These are phyloP conservation scores for Limanda limanda DNA, from an alignment of 2,113 vertebrate genomes.

Conservation along the genomic window DNA sequence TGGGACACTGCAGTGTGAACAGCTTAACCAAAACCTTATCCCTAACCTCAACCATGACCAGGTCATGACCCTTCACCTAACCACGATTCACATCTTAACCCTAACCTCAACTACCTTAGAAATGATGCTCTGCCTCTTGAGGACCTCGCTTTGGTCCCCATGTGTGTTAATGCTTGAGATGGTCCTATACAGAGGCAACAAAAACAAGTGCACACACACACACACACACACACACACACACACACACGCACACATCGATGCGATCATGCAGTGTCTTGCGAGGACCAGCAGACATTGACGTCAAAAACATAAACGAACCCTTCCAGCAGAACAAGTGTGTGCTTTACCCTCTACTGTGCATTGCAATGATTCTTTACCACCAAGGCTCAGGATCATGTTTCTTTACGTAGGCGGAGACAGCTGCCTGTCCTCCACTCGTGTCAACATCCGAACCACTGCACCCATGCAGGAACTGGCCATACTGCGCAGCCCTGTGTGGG, in stretches of 20 bases:
- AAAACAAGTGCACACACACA: neutral
- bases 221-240: neutral
- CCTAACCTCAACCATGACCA: no score
- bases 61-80: no score
- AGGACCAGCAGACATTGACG: slow-evolving; percentile 17
- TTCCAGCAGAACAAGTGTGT: slow-evolving; percentile 37
- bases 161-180: no score
- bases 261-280: slow-evolving; percentile 17
- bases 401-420: slow-evolving; percentile 31
- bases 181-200: no score
- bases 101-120: no score
- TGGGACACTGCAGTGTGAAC: no score
- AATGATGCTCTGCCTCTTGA: no score
- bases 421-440: slow-evolving; percentile 38
- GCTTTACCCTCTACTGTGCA: slow-evolving; percentile 41
- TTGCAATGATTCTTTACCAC: slow-evolving; percentile 44
- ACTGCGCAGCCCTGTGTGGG: slow-evolving; percentile 19
- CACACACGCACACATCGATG: neutral
- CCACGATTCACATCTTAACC: no score
- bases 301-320: slow-evolving; percentile 49
- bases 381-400: slow-evolving; percentile 39
- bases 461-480: neutral
- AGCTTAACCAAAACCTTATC: no score
- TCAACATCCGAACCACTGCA: slow-evolving; percentile 39
- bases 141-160: no score